Base-by-base conservation (phyloP, 1,140 invertebrate genomes). In the Drosophila repletoides region DNA sequence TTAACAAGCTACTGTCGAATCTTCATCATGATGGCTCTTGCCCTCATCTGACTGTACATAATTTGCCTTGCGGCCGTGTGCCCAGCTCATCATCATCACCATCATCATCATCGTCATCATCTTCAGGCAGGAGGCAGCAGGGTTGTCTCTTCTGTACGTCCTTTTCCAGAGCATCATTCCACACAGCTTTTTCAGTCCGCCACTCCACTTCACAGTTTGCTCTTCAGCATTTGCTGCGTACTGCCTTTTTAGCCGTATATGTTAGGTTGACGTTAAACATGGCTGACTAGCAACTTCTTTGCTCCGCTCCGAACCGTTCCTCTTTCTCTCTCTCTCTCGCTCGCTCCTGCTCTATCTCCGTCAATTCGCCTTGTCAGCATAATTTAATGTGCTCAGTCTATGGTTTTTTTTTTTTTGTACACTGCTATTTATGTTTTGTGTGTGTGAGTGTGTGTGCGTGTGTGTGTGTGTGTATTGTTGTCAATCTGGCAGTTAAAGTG, bases 1-100 rank as follows among this genome's bases (percentile, higher is more conserved):
- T 86, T 86, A 86, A 86, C 80, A 86, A 86, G 80, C 80, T 66
- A 63, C 80, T 86, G 72, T 72, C 64, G 75, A 69, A 80, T 72
- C 75, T 72, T 75, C 41, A 55, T 74, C 53, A 28, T 59, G 65
- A 48, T 74, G 24, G 12, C 45, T 59, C 24, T 64, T 51, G 63
- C 74, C 43, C 53, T 69, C 69, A 46, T 40, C 26, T 60, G 43
- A 40, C 29, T 53, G 63, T 45, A 48, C 68, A 48, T 58, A 58
- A 71, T 67, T 66, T 71, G 63, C 68, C 61, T 24, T 41, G 53
- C 40, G 68, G 60, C 49, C 51, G 34, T 59, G 38, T 21, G 46
- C 29, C 24, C 41, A 53, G 45, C 38, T 51, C 46, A 29, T 61
- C 65, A 48, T 48, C 55, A 29, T 59, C 29, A 14, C 31, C 17